Base-by-base conservation (phyloP, 2,113 vertebrate genomes). In the Panthera leo region DNA sequence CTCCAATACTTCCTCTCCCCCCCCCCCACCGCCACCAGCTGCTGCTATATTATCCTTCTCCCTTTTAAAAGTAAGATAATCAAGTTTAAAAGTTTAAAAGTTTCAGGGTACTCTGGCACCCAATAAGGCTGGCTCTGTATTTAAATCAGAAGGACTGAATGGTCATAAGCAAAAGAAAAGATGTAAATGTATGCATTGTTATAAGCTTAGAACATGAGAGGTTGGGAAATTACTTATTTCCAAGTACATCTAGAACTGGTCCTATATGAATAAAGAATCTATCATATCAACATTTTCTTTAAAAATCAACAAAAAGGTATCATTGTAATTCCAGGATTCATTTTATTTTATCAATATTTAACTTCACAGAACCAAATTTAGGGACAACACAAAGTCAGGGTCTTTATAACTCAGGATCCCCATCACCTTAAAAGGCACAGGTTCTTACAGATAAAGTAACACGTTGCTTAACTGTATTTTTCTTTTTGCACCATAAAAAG, bases 321-420 rank as follows among this genome's bases (percentile, higher is more conserved):
- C 36, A 51, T 65, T 63, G 6, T 83, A 10, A 67, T 75, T 92
- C 29, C 18, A 88, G 84, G 1, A 27, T 73, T 70, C 25, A 55
- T 29, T 78, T 85, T 94, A 68, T 80, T 92, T 85, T 51, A 85
- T 76, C 93, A 67, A 79, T 39, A 84, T 82, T 55, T 80, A 90
- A 91, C 15, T 89, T 93, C 39, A 79, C 4, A 89, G 63, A 95
- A 91, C 84, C n/a, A 89, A 61, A 89, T 3, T 82, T 75, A 88
- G 11, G 19, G 27, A 53, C 31, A 96, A 45, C 6, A 67, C 29
- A 79, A 48, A 48, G 39, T 61, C 70, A 63, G 12, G 5, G 48
- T 3, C 45, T 84, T 83, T 36, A 71, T 23, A 68, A 90, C 5
- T 87, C 34, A 89, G 3, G 36, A 58, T 42, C 2, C 18, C 16